Base-by-base conservation (phyloP, 2,113 vertebrate genomes). In the Neolamprologus caudopunctatus region DNA sequence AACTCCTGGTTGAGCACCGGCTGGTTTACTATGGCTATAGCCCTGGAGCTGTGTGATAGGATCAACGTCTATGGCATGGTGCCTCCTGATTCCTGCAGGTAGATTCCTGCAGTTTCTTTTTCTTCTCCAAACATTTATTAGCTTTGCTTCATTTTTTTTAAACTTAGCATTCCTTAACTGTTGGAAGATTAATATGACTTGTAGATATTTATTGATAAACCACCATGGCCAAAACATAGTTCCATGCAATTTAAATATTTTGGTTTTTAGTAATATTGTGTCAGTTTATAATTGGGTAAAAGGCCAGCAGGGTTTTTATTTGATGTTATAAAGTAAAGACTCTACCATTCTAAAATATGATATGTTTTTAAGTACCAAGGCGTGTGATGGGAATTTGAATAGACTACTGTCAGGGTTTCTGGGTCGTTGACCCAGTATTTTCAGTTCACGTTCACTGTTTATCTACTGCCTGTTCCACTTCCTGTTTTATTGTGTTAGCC, bases 1-100 rank as follows among this genome's bases (percentile, higher is more conserved):
- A 98, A 99, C 95, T 98, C 98, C 37, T 99, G 98, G 98, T 96
- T 99, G 84, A 99, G 98, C 90, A 99, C 98, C 1, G 98, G 98
- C 94, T 99, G 98, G 98, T 99, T 99, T 96, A 99, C 97, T 82
- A 98, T 98, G 98, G 97, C 96, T 8, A 97, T 98, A 4, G 97
- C 98, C 0, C 94, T 98, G 93, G 98, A 99, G 94, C 96, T 99
- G 85, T 99, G 98, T 85, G 97, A 98, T 95, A 96, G 96, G 92
- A 97, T 98, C 94, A 94, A 98, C 50, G 97, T 99, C 80, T 99
- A 98, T 31, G 98, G 98, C 91, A 99, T 99, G 98, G 98, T 98
- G 92, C 97, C 98, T 35, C 98, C 98, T 14, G 97, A 98, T 92
- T 98, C 97, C 97, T 99, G 98, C 97, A 98, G 97, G 98, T 98